Conservation (phyloP, 1,140 invertebrate genomes). For the Saccostrea cuccullata region DNA sequence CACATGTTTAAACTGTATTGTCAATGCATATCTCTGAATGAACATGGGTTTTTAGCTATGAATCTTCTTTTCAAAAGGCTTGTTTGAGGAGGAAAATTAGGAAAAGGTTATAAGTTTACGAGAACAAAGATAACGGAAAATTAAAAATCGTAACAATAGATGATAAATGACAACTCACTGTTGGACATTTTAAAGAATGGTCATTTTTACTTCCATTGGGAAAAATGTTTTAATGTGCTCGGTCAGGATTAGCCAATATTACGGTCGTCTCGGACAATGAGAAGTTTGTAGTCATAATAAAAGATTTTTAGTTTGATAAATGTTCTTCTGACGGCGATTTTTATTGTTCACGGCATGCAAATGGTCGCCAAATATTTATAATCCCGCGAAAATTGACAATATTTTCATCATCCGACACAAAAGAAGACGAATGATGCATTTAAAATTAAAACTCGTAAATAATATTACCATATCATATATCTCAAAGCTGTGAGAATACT, state of each 20-base stretch:
- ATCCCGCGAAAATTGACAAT: conserved; percentile 30
- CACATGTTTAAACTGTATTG: not conserved
- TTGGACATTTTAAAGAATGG: not conserved
- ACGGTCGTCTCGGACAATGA: conserved; percentile 22
- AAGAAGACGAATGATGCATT: conserved; percentile 33
- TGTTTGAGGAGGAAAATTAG: not conserved
- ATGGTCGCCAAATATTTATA: conserved; percentile 19
- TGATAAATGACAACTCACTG: not conserved
- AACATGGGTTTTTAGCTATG: not conserved
- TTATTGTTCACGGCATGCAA: conserved; percentile 23
- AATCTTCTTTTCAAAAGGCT: not conserved
- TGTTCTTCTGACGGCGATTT: not conserved
- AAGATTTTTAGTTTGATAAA: conserved; percentile 29
- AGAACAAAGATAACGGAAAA: not conserved
- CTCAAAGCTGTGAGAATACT: not conserved
- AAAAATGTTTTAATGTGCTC: conserved; percentile 5
- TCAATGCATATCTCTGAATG: conserved; percentile 33
- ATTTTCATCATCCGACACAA: conserved; percentile 16
- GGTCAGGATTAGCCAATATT: conserved; percentile 35
- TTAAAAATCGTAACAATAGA: conserved; percentile 19
- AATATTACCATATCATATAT: conserved; percentile 32
- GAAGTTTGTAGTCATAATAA: conserved; percentile 16
- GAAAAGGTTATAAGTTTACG: conserved; percentile 27
- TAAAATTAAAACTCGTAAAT: conserved; percentile 35
- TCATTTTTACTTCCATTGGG: not conserved